These are phyloP conservation scores for Semaprochilodus insignis DNA, from an alignment of 2,797 vertebrate species.

Conservation along the genomic window DNA sequence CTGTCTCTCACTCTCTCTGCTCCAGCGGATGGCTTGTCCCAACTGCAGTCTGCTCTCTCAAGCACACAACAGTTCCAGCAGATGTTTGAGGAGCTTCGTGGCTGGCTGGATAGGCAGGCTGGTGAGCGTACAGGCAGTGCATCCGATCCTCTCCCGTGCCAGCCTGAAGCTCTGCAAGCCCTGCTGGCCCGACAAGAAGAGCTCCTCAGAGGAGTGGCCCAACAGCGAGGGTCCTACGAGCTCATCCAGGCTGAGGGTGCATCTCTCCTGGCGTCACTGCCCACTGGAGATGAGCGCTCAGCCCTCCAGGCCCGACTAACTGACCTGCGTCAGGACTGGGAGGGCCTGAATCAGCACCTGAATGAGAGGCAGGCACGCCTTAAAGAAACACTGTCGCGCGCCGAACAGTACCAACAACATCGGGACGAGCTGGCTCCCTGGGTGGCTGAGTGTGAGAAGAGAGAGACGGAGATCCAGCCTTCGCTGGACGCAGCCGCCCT, in stretches of 20 bases:
- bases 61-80: constrained; percentile 99
- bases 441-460: constrained; percentile 86
- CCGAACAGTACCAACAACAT: constrained; percentile 89
- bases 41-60: constrained; percentile 92
- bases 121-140: constrained; percentile 75
- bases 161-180: constrained; percentile 81
- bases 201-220: constrained; percentile 88
- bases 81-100: constrained; percentile 94
- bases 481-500: constrained; percentile 85
- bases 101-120: constrained; percentile 88
- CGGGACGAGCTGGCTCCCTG: constrained; percentile 86
- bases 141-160: constrained; percentile 84
- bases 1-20: constrained; percentile 1
- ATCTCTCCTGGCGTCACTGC: constrained; percentile 86
- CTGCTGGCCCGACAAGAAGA: constrained; percentile 90
- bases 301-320: constrained; percentile 85
- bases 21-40: constrained; percentile 92
- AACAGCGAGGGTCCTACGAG: constrained; percentile 94
- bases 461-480: constrained; percentile 81
- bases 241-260: constrained; percentile 91
- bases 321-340: constrained; percentile 89
- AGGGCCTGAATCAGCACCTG: constrained; percentile 83
- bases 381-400: constrained; percentile 87
- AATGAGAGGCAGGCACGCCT: constrained; percentile 82
- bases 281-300: constrained; percentile 87